phyloP scores from a whole-genome alignment of 2,113 vertebrate species.

The Poeciliopsis prolifica region DNA sequence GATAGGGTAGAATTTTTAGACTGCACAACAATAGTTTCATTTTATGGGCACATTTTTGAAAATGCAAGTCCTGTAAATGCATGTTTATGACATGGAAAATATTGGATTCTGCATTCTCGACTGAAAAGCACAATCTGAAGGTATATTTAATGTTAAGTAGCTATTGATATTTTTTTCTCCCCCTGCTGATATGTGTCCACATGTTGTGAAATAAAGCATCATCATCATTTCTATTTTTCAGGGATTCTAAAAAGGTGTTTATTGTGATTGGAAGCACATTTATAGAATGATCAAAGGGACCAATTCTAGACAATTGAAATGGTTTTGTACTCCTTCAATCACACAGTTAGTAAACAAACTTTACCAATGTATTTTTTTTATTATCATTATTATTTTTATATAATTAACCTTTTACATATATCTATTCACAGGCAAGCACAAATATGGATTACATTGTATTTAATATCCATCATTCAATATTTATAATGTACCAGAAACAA shows the following conservation, averaged over 20 bases:
- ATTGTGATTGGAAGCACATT: not conserved
- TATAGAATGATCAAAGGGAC: not conserved
- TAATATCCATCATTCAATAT: slow-evolving; percentile 40
- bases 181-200: too few species aligned
- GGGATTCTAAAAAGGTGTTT: not conserved
- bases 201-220: too few species aligned
- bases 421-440: slow-evolving; percentile 7
- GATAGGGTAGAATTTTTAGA: too few species aligned
- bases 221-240: not conserved
- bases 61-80: too few species aligned
- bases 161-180: too few species aligned
- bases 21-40: too few species aligned
- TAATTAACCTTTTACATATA: not conserved
- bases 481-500: slow-evolving; percentile 59
- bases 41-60: too few species aligned
- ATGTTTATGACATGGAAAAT: too few species aligned
- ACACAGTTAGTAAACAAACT: not conserved
- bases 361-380: not conserved
- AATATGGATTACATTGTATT: slow-evolving; percentile 47
- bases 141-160: too few species aligned
- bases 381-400: too few species aligned
- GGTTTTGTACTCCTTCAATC: not conserved
- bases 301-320: not conserved
- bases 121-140: too few species aligned
- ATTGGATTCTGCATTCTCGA: too few species aligned